Percentiles rank a stretch among this genome's conserved stretches.
Evolutionary conservation across 35 echinoderm and acorn worm genomes (phyloP).

Genomic region (Apostichopus japonicus): DNA sequence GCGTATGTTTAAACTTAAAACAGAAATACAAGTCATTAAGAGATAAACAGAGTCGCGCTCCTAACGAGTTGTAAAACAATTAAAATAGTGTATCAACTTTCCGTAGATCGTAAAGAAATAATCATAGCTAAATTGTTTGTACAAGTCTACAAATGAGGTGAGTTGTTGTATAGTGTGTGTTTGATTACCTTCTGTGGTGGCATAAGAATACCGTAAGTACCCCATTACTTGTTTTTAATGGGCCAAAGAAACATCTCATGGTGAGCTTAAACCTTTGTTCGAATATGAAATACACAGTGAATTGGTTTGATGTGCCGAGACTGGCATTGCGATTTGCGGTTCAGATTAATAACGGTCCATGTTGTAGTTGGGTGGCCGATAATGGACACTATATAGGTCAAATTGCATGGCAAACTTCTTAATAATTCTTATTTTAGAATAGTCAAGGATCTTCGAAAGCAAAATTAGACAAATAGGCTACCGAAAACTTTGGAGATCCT

Average conservation of each 20-base stretch:
- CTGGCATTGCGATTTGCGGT: too few species aligned
- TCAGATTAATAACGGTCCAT: too few species aligned
- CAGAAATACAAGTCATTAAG: slow-evolving; percentile 13
- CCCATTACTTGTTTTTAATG: slow-evolving; percentile 45
- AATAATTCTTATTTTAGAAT: too few species aligned
- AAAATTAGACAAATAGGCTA: too few species aligned
- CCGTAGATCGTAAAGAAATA: slow-evolving; percentile 42
- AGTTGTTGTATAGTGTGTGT: slow-evolving; percentile 12
- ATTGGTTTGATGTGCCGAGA: neutral
- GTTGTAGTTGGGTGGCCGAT: too few species aligned
- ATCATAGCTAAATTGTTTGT: slow-evolving; percentile 50
- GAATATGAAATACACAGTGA: neutral
- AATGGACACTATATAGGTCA: too few species aligned
- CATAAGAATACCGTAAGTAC: slow-evolving; percentile 17
- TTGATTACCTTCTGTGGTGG: slow-evolving; percentile 38
- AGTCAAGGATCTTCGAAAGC: too few species aligned
- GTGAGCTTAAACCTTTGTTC: neutral
- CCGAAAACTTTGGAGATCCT: too few species aligned
- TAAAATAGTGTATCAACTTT: slow-evolving; percentile 39
- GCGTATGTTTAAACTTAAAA: neutral
- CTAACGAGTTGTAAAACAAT: slow-evolving; percentile 49
- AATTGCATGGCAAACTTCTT: too few species aligned
- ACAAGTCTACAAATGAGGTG: neutral
- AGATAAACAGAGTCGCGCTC: neutral
- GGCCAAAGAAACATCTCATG: neutral